Evolutionary conservation across 2,797 vertebrate species (phyloP).

Genomic region (Galagoides demidoff): DNA sequence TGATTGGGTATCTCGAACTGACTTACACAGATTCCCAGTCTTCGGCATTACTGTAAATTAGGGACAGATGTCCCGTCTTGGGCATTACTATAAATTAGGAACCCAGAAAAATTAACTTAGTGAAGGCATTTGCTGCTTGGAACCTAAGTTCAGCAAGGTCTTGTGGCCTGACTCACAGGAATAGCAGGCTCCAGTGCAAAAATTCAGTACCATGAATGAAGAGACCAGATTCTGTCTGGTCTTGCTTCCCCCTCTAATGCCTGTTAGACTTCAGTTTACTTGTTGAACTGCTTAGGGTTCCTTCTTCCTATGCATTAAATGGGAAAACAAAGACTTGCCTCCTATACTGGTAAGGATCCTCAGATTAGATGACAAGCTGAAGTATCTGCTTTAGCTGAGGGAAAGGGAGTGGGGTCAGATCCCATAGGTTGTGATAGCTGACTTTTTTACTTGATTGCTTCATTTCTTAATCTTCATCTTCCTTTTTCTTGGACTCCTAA

Average conservation of each 20-base stretch:
- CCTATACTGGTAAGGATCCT: not conserved
- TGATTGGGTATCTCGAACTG: not conserved
- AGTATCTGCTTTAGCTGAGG: not conserved
- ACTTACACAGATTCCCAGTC: not conserved
- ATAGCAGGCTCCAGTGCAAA: not conserved
- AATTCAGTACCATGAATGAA: not conserved
- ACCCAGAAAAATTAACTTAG: not conserved
- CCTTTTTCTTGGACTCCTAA: not conserved
- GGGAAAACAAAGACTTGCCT: not conserved
- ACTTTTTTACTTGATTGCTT: constrained; percentile 2
- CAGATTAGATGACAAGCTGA: not conserved
- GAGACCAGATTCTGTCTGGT: not conserved
- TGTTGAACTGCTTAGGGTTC: not conserved
- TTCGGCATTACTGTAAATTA: not conserved
- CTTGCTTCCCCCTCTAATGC: not conserved
- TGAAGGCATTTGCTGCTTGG: not conserved
- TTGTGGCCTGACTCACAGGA: not conserved
- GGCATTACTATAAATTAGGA: not conserved
- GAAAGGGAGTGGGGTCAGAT: not conserved
- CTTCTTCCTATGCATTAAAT: not conserved
- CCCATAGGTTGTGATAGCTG: not conserved
- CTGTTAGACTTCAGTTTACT: not conserved
- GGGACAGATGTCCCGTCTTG: not conserved
- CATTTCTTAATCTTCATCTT: not conserved
- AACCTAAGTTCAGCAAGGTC: not conserved